Evolutionary conservation across 2,797 vertebrate species (phyloP), one percentile per base, ranked within the genome.

Genomic region (Danio aesculapii): DNA sequence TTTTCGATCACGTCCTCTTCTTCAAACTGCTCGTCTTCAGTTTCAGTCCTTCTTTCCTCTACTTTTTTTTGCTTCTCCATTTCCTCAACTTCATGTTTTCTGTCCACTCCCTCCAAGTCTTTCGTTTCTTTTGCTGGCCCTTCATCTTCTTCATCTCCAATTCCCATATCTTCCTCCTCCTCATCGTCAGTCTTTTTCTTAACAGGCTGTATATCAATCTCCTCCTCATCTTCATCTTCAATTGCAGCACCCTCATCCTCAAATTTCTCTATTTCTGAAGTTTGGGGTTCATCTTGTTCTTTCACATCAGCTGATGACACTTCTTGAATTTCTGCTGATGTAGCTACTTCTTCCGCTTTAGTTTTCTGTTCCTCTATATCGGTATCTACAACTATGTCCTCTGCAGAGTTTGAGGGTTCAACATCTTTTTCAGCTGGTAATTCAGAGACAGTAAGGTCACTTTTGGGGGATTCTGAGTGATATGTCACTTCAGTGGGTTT

Each of bases 1-100:
- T 98, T 97, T 89, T 97, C 95, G 84, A 96, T 89, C 17, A 91
- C 93, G 70, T 95, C 94, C 67, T 94, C 94, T 70, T 93, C 94
- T 73, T 94, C 93, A 62, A 93, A 91, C 47, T 89, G 87, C 17
- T 86, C 88, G 19, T 91, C 92, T 58, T 92, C 92, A 67, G 86
- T 83, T 75, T 84, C 81, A 86, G 71, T 53, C 76, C 89, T 92
- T 68, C n/a, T 81, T 84, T 92, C 91, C 77, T 89, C 87, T 84
- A 79, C 91, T 90, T 86, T 90, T 82, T 44, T 79, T 75, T 87
- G 82, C 62, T 87, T 95, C 84, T 97, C 95, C 91, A 95, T 92
- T 91, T 92, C 90, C 78, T 96, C 94, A 71, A 93, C 83, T 77
- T 94, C 92, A 14, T 94, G 91, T 90, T 94, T 95, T 83, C 88